A percentile compares a stretch with the other conserved stretches of the same genome.
These are phyloP conservation scores for Kuschelorhynchus macadamiae DNA, from an alignment of 2,888 invertebrate genomes.

Conservation along the genomic window DNA sequence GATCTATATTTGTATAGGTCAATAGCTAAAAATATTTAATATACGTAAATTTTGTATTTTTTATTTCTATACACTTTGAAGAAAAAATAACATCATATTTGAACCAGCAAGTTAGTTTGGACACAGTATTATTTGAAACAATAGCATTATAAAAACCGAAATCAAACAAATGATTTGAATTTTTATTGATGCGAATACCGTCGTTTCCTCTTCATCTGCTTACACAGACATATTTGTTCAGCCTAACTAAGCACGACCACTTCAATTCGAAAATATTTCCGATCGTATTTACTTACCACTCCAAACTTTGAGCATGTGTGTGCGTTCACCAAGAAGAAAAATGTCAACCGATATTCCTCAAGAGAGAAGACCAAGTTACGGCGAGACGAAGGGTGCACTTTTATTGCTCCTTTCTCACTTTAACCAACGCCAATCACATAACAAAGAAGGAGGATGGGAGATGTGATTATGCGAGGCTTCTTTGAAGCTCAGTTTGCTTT, in stretches of 20 bases:
- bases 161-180: too few relatives aligned
- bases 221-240: slow-evolving; percentile 37
- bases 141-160: too few relatives aligned
- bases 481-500: slow-evolving; percentile 42
- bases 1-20: too few relatives aligned
- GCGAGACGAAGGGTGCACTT: slow-evolving; percentile 25
- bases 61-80: too few relatives aligned
- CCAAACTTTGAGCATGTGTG: slow-evolving; percentile 35
- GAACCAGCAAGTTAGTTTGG: too few relatives aligned
- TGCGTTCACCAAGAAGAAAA: slow-evolving; percentile 35
- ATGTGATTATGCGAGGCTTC: slow-evolving; percentile 44
- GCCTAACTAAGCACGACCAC: slow-evolving; percentile 43
- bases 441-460: slow-evolving; percentile 42
- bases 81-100: too few relatives aligned
- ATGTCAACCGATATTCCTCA: slow-evolving; percentile 48
- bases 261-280: slow-evolving; percentile 36
- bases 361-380: slow-evolving; percentile 26
- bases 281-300: slow-evolving; percentile 46
- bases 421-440: slow-evolving; percentile 46
- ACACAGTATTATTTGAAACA: too few relatives aligned
- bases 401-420: slow-evolving; percentile 39
- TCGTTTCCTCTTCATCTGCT: slow-evolving; percentile 4
- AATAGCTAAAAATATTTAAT: too few relatives aligned
- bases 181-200: too few relatives aligned
- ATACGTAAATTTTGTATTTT: too few relatives aligned